Evolutionary conservation across 2,797 vertebrate genomes (phyloP).

Genomic region (Chanos chanos): DNA sequence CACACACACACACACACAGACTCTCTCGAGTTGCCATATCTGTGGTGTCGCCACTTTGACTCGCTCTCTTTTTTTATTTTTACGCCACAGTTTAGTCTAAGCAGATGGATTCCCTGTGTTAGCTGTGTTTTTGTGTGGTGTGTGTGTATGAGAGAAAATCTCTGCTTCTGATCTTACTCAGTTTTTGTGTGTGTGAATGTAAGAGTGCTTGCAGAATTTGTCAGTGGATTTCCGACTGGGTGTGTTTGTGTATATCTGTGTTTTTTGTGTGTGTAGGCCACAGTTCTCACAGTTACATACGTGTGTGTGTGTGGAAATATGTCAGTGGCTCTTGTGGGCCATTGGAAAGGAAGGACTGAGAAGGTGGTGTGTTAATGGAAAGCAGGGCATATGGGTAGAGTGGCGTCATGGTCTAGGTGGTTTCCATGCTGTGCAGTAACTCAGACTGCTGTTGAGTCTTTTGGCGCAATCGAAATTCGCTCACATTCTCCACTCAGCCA

Average conservation of each 20-base stretch:
- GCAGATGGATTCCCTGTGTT: constrained; percentile 61
- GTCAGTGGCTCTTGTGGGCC: constrained; percentile 26
- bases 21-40: constrained; percentile 68
- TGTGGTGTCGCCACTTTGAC: constrained; percentile 77
- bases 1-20: constrained; percentile 45
- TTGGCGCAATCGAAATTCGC: too few relatives aligned
- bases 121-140: constrained; percentile 31
- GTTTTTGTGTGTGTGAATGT: constrained; percentile 9
- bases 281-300: too few relatives aligned
- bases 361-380: too few relatives aligned
- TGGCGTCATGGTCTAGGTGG: too few relatives aligned
- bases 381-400: too few relatives aligned
- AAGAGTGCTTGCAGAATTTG: constrained; percentile 18
- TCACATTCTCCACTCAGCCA: too few relatives aligned
- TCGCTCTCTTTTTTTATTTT: constrained; percentile 74
- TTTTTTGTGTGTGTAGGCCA: constrained; percentile 28
- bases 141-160: not conserved
- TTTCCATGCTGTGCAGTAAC: too few relatives aligned
- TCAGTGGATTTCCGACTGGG: constrained; percentile 23
- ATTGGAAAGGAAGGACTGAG: constrained; percentile 38
- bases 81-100: constrained; percentile 68
- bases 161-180: constrained; percentile 27
- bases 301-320: constrained; percentile 27
- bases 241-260: too few relatives aligned
- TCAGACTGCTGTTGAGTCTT: too few relatives aligned